Evolutionary conservation across 2,797 vertebrate species (phyloP).

Genomic region (Schizopygopsis pylzovi): DNA sequence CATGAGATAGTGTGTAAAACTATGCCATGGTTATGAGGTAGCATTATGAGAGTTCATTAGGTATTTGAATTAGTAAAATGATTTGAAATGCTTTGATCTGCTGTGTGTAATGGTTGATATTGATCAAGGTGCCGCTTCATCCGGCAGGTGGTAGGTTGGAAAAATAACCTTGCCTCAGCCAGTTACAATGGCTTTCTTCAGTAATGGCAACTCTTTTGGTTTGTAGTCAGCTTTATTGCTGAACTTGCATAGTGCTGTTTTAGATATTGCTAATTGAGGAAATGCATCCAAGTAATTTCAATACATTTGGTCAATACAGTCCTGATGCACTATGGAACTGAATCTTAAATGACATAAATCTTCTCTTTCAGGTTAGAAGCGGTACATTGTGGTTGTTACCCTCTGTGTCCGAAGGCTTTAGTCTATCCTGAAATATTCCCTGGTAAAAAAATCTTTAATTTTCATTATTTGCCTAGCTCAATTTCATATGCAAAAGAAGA

Average conservation of each 20-base stretch:
- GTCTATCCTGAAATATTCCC: slow-evolving; percentile 97
- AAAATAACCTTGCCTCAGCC: neutral
- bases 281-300: slow-evolving; percentile 25
- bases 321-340: neutral
- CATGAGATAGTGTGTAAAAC: slow-evolving; percentile 27
- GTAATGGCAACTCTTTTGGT: slow-evolving; percentile 11
- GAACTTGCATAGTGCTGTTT: neutral
- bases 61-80: slow-evolving; percentile 2
- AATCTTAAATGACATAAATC: neutral
- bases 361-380: slow-evolving; percentile 87
- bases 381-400: slow-evolving; percentile 93
- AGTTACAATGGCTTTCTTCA: neutral
- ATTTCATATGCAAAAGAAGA: slow-evolving; percentile 23
- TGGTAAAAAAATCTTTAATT: slow-evolving; percentile 77
- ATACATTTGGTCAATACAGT: slow-evolving; percentile 1
- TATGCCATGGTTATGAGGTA: slow-evolving; percentile 36
- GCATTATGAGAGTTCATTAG: neutral
- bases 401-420: slow-evolving; percentile 91
- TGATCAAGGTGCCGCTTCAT: neutral
- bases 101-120: neutral
- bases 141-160: neutral
- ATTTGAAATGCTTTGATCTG: neutral
- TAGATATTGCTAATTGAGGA: slow-evolving; percentile 9
- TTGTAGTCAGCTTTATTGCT: slow-evolving; percentile 13
- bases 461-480: neutral